phyloP scores from a whole-genome alignment of 2,797 vertebrate genomes.

The Oceanodroma leucorhoa region DNA sequence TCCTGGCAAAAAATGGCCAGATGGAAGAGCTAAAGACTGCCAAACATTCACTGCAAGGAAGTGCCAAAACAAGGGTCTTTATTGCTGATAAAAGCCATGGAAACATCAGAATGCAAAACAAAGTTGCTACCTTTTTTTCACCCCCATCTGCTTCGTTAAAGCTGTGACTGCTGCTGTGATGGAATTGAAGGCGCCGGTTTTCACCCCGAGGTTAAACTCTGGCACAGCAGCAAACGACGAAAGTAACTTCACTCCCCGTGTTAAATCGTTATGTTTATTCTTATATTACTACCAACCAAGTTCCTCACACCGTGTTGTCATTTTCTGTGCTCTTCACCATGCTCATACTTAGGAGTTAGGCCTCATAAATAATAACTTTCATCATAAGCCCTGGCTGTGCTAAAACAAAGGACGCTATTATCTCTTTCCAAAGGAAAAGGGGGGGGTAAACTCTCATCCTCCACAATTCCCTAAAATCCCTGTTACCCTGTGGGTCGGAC shows the following conservation, averaged over 20 bases:
- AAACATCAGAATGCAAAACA: conserved; percentile 54
- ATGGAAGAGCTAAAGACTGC: conserved; percentile 29
- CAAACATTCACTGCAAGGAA: conserved; percentile 51
- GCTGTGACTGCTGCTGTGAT: background rate
- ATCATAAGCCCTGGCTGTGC: background rate
- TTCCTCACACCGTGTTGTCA: background rate
- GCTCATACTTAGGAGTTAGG: background rate
- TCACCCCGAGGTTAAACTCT: background rate
- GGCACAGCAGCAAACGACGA: background rate
- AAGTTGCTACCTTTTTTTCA: conserved; percentile 43
- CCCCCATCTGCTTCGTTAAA: conserved; percentile 26
- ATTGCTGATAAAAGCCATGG: conserved; percentile 47
- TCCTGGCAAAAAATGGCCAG: conserved; percentile 55
- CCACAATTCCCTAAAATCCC: background rate
- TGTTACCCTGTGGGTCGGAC: background rate
- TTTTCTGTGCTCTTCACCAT: background rate
- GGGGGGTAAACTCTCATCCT: background rate
- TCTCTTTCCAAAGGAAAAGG: background rate
- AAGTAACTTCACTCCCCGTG: background rate
- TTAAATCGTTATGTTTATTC: conserved; percentile 17
- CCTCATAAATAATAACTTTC: background rate
- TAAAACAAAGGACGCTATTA: background rate
- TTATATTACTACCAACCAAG: background rate
- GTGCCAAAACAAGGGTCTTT: conserved; percentile 49
- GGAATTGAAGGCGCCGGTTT: background rate